phyloP scores from a whole-genome alignment of 2,888 invertebrate species.

The Eurytoma adleriae region DNA sequence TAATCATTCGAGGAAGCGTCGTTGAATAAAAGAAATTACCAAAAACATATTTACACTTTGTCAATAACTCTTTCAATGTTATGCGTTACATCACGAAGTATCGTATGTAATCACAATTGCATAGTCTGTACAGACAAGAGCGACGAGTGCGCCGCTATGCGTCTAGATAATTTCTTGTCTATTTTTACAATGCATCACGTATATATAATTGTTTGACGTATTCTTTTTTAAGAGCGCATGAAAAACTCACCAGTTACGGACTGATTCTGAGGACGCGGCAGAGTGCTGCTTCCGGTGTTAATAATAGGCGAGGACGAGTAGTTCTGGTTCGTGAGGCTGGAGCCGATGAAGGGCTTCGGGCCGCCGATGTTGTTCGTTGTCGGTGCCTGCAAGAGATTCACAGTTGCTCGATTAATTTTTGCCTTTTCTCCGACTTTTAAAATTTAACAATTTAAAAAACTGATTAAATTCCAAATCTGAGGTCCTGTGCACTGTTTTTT shows the following conservation, averaged over 20 bases:
- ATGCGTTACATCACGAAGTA: neutral
- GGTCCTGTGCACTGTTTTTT: constrained; percentile 10
- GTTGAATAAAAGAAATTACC: neutral
- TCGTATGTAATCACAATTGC: neutral
- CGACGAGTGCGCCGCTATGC: neutral
- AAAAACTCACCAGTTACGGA: constrained; percentile 73
- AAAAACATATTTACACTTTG: neutral
- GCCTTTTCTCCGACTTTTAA: neutral
- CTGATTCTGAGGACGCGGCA: constrained; percentile 72
- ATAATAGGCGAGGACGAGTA: constrained; percentile 65
- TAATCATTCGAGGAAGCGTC: too few relatives aligned
- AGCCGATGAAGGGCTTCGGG: constrained; percentile 72
- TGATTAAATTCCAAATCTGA: neutral
- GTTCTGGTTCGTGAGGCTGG: constrained; percentile 66
- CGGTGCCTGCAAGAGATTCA: constrained; percentile 64
- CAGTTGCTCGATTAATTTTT: neutral
- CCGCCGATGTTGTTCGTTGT: constrained; percentile 70
- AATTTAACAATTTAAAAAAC: neutral
- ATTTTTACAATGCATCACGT: constrained; percentile 12
- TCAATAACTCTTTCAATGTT: neutral
- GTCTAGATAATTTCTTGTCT: constrained; percentile 3
- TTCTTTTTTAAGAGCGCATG: constrained; percentile 1
- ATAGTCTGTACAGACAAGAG: neutral
- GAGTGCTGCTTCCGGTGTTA: constrained; percentile 69
- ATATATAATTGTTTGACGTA: neutral